Percentiles rank a stretch among this genome's conserved stretches.
These are phyloP conservation scores for Neodiprion pinetum DNA, from an alignment of 1,140 invertebrate species.

Conservation along the genomic window DNA sequence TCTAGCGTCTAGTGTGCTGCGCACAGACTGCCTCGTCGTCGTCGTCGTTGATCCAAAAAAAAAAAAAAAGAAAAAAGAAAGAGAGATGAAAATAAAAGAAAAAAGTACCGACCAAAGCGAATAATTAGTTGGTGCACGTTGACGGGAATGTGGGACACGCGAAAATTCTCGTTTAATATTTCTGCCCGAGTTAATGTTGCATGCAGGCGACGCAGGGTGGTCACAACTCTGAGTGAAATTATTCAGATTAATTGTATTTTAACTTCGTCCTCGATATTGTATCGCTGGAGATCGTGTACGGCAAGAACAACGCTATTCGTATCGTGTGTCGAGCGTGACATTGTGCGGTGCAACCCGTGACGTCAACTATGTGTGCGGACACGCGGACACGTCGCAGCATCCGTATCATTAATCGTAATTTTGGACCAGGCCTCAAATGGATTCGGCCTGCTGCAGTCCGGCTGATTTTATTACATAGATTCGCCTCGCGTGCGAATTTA, in stretches of 20 bases:
- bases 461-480: background rate
- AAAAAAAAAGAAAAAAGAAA: no score
- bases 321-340: background rate
- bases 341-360: background rate
- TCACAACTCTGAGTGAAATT: background rate
- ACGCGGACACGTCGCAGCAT: background rate
- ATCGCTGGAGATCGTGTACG: no score
- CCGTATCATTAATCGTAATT: background rate
- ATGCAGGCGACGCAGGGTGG: no score
- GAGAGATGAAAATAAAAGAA: no score
- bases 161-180: no score
- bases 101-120: no score
- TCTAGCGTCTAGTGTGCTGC: background rate
- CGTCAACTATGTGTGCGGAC: background rate
- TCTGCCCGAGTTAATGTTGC: no score
- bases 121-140: no score
- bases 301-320: background rate
- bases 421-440: background rate
- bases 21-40: background rate
- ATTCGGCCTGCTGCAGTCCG: background rate
- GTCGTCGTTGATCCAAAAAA: background rate
- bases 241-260: constrained; percentile 6
- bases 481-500: background rate
- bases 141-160: no score
- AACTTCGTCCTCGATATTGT: background rate